phyloP scores from a whole-genome alignment of 2,113 vertebrate genomes.

The Prinia subflava region DNA sequence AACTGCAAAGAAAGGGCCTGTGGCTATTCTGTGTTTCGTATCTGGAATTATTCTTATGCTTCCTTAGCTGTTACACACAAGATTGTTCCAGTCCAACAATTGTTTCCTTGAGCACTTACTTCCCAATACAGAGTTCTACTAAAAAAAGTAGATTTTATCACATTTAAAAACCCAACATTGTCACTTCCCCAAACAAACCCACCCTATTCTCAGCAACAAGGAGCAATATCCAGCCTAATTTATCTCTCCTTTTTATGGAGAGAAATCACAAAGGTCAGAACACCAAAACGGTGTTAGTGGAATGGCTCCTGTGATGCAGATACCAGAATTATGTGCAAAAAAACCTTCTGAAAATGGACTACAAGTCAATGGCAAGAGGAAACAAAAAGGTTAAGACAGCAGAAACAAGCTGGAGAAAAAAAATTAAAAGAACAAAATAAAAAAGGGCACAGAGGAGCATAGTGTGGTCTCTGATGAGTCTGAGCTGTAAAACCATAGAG shows the following conservation, averaged over 20 bases:
- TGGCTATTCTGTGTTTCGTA: not conserved
- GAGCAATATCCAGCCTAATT: not conserved
- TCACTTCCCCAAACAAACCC: not conserved
- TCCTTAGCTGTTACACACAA: not conserved
- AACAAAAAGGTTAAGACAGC: not conserved
- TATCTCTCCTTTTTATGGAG: not conserved
- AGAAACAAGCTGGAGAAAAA: not conserved
- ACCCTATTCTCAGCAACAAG: not conserved
- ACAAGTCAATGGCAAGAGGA: not conserved
- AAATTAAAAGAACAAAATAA: not conserved
- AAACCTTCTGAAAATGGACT: not conserved
- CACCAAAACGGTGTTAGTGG: not conserved
- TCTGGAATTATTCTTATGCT: not conserved
- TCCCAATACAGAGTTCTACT: not conserved
- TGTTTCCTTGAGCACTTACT: not conserved
- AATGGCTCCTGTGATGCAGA: not conserved
- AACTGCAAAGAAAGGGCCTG: not conserved
- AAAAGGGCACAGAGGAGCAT: not conserved
- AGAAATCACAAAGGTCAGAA: not conserved
- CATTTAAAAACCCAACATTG: not conserved
- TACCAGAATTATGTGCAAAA: not conserved
- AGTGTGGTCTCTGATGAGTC: not conserved
- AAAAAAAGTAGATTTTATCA: slow-evolving; percentile 17
- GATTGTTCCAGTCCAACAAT: not conserved
- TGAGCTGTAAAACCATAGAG: not conserved